Evolutionary conservation across 2,888 invertebrate species (phyloP).

Genomic region (Epistrophe eligans): DNA sequence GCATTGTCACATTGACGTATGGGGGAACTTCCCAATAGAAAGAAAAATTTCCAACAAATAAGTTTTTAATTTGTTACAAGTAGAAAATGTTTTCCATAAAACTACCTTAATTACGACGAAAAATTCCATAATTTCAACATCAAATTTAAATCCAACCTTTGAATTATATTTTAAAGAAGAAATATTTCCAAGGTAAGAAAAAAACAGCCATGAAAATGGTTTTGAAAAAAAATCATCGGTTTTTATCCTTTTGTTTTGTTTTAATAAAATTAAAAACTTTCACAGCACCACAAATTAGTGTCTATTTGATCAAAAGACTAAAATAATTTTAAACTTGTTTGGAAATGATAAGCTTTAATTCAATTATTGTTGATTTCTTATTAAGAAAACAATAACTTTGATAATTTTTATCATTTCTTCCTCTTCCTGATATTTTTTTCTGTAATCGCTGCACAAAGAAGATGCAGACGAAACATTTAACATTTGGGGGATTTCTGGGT

Average conservation of each 20-base stretch:
- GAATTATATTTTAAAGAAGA: conserved; percentile 34
- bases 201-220: background rate
- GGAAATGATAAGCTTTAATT: background rate
- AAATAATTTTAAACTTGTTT: background rate
- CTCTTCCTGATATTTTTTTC: background rate
- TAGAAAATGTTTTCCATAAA: conserved; percentile 71
- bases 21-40: no score
- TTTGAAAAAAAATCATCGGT: conserved; percentile 13
- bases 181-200: conserved; percentile 49
- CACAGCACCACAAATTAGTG: background rate
- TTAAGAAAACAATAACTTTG: background rate
- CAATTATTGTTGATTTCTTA: background rate
- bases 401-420: background rate
- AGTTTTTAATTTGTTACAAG: conserved; percentile 41
- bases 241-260: conserved; percentile 48
- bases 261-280: conserved; percentile 4
- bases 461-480: conserved; percentile 15
- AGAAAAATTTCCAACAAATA: conserved; percentile 46
- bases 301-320: background rate
- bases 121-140: conserved; percentile 40
- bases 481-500: conserved; percentile 53
- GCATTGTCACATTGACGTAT: no score
- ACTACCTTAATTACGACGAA: conserved; percentile 48
- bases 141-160: conserved; percentile 42
- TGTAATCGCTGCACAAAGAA: conserved; percentile 9